These are phyloP conservation scores for Alligator mississippiensis DNA, from an alignment of 2,113 vertebrate genomes.

Conservation along the genomic window DNA sequence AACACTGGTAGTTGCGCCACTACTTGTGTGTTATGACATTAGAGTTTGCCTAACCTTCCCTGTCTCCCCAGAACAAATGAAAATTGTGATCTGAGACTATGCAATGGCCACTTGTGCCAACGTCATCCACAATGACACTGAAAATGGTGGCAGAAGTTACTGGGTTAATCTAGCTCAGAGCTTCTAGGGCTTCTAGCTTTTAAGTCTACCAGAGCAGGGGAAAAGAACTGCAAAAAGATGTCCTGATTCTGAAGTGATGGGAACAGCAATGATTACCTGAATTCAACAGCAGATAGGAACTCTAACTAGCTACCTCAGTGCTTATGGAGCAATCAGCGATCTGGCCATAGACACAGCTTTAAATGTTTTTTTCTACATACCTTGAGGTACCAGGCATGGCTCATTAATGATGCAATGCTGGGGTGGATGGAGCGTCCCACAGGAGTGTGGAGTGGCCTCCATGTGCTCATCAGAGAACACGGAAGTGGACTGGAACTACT, in stretches of 20 bases:
- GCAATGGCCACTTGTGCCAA: not conserved
- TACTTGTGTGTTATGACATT: too few relatives aligned
- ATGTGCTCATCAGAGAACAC: too few relatives aligned
- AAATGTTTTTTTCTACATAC: too few relatives aligned
- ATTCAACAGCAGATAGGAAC: not conserved
- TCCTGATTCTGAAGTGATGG: too few relatives aligned
- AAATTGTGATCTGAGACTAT: not conserved
- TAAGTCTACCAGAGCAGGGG: not conserved
- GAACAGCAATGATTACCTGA: not conserved
- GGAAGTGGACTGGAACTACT: too few relatives aligned
- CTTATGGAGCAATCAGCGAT: not conserved
- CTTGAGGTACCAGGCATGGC: too few relatives aligned
- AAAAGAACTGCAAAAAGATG: not conserved
- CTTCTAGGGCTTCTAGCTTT: not conserved
- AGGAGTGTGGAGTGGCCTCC: too few relatives aligned
- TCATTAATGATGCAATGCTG: too few relatives aligned
- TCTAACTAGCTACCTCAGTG: accelerated
- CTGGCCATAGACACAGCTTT: too few relatives aligned
- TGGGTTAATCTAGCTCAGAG: not conserved
- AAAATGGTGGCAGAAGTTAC: not conserved
- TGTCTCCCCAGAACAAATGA: not conserved
- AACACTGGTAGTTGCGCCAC: too few relatives aligned
- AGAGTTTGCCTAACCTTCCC: too few relatives aligned
- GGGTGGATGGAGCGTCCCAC: too few relatives aligned
- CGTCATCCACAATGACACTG: not conserved